A percentile compares a stretch with the other conserved stretches of the same genome.
Conservation (phyloP, 2,113 vertebrate genomes). For the Corythoichthys intestinalis region DNA sequence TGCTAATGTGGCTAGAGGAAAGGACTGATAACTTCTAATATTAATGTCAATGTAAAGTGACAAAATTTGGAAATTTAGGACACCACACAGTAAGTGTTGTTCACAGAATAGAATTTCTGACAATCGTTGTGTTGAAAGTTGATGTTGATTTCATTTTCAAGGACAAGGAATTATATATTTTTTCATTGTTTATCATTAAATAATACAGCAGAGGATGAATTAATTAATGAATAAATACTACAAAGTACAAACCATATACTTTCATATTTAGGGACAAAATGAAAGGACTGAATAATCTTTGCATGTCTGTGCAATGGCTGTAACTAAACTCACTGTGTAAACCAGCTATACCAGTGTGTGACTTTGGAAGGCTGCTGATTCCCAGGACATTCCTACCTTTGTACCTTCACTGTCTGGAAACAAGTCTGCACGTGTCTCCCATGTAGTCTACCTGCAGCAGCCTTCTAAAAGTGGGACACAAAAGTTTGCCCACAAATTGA, state of each 20-base stretch:
- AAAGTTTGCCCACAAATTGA: not conserved
- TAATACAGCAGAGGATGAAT: not conserved
- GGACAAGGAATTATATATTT: no score
- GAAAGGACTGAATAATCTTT: not conserved
- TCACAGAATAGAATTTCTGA: no score
- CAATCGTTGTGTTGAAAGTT: no score
- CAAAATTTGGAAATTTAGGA: not conserved
- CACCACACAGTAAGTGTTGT: no score
- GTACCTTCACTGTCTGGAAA: slow-evolving; percentile 35
- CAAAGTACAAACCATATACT: not conserved
- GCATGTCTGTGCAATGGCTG: not conserved
- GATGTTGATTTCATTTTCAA: no score
- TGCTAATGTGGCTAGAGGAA: not conserved
- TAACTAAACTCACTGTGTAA: slow-evolving; percentile 4
- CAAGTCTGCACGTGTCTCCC: slow-evolving; percentile 44
- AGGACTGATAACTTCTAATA: not conserved
- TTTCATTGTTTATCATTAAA: no score
- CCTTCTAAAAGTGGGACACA: not conserved
- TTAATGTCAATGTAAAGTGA: not conserved
- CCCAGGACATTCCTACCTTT: slow-evolving; percentile 57
- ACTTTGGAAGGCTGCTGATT: slow-evolving; percentile 21
- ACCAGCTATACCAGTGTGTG: slow-evolving; percentile 10
- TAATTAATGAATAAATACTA: slow-evolving; percentile 1
- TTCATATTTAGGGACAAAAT: not conserved
- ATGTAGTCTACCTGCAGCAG: slow-evolving; percentile 18